Evolutionary conservation across 1,140 invertebrate species (phyloP), one percentile per base, ranked within the genome.

Genomic region (Euwallacea similis): DNA sequence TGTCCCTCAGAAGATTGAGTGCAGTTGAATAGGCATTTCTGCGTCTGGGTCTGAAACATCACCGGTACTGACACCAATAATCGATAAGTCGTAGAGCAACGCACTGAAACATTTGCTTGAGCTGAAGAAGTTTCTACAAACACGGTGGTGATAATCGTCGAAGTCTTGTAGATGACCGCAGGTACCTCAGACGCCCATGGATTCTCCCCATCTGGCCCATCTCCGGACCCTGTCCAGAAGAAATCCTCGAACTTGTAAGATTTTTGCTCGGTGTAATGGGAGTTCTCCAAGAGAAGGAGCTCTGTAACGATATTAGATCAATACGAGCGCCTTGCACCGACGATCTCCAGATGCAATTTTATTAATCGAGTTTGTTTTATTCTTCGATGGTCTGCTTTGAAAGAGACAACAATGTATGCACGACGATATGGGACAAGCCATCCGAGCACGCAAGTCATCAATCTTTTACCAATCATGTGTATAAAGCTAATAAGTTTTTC

Each of bases 181-280:
- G 73, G 47, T 77, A 77, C 42, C 75, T 76, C 56, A 75, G 75
- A 63, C 79, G 82, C 47, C 73, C 75, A 13, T 80, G 82, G 54
- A 41, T 77, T 75, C 13, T 78, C 77, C 11, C 76, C 75, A 16
- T 79, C 81, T 47, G 86, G 84, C 2, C 90, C 91, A 77, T 93
- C 92, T 1, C 93, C 92, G 0, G 90, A 90, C 0, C 91, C 92
- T 0, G 90, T 93, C 92, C 92, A 94, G 77, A 94, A 91, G 79
- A 93, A 94, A 79, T 93, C 91, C 76, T 93, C 91, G 64, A 93
- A 83, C 71, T 83, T 87, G 73, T 87, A 89, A 77, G 83, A 87
- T 69, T 86, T 84, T 42, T 86, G 76, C 4, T 77, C 72, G 8
- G 71, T 75, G 58, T 77, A 76, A 8, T 65, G 71, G 13, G 69